Conservation (phyloP, 2,797 vertebrate genomes). For the Picus viridis region DNA sequence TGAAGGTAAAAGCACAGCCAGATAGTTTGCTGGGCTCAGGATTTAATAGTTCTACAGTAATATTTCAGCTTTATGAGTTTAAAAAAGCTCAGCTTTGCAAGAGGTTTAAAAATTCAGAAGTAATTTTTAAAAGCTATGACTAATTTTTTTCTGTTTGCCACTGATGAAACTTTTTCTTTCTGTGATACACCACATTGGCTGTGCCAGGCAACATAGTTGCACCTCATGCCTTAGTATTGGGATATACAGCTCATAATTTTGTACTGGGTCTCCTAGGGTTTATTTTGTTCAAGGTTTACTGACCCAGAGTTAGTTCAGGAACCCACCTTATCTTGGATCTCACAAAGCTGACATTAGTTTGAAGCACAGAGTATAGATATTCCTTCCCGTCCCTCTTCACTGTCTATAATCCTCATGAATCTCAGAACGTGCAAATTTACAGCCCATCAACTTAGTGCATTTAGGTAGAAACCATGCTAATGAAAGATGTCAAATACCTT, state of each 20-base stretch:
- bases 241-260: neutral
- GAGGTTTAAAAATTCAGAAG: neutral
- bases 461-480: conserved; percentile 30
- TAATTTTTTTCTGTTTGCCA: neutral
- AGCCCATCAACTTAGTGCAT: neutral
- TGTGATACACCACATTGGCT: neutral
- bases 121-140: neutral
- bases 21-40: neutral
- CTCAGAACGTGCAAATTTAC: neutral
- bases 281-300: neutral
- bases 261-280: neutral
- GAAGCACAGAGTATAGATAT: neutral
- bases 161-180: neutral
- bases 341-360: neutral
- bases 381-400: neutral
- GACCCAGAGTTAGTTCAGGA: neutral
- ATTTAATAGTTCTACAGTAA: neutral
- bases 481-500: conserved; percentile 36
- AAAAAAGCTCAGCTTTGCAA: neutral
- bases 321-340: neutral
- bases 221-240: neutral
- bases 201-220: neutral
- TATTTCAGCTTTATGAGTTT: neutral
- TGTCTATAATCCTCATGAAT: neutral
- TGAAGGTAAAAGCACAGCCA: neutral